Evolutionary conservation across 2,888 invertebrate species (phyloP).

Genomic region (Autographa gamma): DNA sequence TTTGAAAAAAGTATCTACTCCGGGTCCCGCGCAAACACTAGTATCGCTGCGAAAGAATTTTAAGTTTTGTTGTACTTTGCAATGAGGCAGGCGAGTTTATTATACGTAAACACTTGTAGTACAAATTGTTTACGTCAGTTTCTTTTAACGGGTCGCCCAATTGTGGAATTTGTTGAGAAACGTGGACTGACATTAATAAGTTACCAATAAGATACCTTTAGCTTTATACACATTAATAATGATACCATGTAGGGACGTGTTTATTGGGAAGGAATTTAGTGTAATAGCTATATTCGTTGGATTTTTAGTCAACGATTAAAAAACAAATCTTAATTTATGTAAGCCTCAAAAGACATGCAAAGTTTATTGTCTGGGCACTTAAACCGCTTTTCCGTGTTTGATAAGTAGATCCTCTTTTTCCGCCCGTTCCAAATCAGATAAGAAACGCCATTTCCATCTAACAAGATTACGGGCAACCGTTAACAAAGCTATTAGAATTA

Average conservation of each 20-base stretch:
- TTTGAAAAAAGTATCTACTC: conserved; percentile 44
- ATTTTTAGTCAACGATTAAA: not conserved
- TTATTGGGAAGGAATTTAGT: not conserved
- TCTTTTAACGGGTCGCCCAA: not conserved
- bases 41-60: conserved; percentile 15
- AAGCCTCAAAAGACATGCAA: not conserved
- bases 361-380: conserved; percentile 4
- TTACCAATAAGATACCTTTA: too few species aligned
- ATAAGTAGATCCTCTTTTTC: conserved; percentile 37
- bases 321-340: conserved; percentile 5
- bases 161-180: too few species aligned
- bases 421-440: conserved; percentile 43
- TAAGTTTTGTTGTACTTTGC: conserved; percentile 29
- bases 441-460: conserved; percentile 43
- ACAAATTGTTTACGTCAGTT: not conserved
- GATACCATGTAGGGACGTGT: too few species aligned
- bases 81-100: conserved; percentile 26
- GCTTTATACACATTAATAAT: too few species aligned
- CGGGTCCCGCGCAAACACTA: conserved; percentile 25
- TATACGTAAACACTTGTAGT: not conserved
- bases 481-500: conserved; percentile 57
- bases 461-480: conserved; percentile 42
- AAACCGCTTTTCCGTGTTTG: conserved; percentile 37
- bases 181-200: too few species aligned
- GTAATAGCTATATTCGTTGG: too few species aligned